phyloP scores from a whole-genome alignment of 2,888 invertebrate species.

The Linnaemya vulpina region DNA sequence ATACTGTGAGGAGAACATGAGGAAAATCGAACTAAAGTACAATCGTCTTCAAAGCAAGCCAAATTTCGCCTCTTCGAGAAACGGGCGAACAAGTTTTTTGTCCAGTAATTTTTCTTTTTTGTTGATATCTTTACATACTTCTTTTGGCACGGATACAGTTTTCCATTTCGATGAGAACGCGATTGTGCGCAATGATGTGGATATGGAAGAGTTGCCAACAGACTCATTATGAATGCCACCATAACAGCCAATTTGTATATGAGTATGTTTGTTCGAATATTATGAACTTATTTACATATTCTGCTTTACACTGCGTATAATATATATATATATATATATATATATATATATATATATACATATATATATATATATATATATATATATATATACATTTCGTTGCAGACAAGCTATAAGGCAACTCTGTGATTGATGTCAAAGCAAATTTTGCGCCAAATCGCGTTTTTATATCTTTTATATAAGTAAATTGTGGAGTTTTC shows the following conservation, averaged over 20 bases:
- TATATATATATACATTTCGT: background rate
- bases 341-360: too few species aligned
- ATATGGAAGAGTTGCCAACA: slow-evolving; percentile 73
- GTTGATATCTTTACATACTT: slow-evolving; percentile 74
- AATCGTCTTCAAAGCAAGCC: slow-evolving; percentile 42
- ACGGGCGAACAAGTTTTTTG: slow-evolving; percentile 58
- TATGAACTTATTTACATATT: background rate
- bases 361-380: too few species aligned
- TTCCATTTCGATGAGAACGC: slow-evolving; percentile 79
- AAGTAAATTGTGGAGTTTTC: slow-evolving; percentile 61
- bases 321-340: background rate
- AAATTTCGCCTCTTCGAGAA: slow-evolving; percentile 56
- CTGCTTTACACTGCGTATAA: background rate
- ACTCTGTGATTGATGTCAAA: slow-evolving; percentile 60
- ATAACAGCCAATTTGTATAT: background rate
- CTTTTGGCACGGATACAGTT: slow-evolving; percentile 74
- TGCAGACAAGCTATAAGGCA: background rate
- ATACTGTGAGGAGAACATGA: background rate
- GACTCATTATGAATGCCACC: background rate
- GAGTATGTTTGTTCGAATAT: background rate
- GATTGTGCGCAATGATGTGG: slow-evolving; percentile 77
- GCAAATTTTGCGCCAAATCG: slow-evolving; percentile 77
- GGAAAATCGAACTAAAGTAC: slow-evolving; percentile 33
- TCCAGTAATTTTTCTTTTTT: slow-evolving; percentile 38
- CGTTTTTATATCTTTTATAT: slow-evolving; percentile 75